Evolutionary conservation across 2,888 invertebrate genomes (phyloP).

Genomic region (Galerucella pusilla): DNA sequence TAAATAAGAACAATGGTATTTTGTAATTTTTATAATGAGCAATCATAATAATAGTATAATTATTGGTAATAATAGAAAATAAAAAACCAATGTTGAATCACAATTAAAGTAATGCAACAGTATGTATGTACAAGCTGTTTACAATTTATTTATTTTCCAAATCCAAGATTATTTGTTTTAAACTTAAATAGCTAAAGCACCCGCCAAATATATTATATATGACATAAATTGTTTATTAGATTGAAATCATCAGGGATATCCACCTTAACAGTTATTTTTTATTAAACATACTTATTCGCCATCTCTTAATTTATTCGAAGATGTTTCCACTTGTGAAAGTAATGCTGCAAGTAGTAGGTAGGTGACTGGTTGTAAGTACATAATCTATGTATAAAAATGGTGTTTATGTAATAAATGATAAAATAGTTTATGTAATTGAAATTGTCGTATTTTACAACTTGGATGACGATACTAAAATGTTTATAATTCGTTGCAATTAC

Average conservation of each 20-base stretch:
- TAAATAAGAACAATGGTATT: too few species aligned
- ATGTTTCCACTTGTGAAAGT: constrained; percentile 64
- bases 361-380: constrained; percentile 50
- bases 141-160: background rate
- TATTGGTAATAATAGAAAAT: too few species aligned
- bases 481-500: background rate
- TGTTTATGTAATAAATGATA: constrained; percentile 47
- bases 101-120: too few species aligned
- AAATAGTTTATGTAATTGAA: constrained; percentile 17
- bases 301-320: constrained; percentile 57
- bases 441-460: background rate
- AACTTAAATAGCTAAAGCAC: background rate
- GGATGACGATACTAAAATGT: background rate
- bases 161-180: background rate
- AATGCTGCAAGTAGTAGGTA: constrained; percentile 61
- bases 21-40: too few species aligned
- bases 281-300: constrained; percentile 24
- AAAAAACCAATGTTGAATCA: too few species aligned
- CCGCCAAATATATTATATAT: background rate
- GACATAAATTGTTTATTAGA: constrained; percentile 1
- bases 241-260: background rate
- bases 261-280: constrained; percentile 10
- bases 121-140: too few species aligned
- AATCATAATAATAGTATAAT: too few species aligned
- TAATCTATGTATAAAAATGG: constrained; percentile 47